Evolutionary conservation across 2,888 invertebrate genomes (phyloP), one percentile per base, ranked within the genome.

Genomic region (Cephus sareptanus): DNA sequence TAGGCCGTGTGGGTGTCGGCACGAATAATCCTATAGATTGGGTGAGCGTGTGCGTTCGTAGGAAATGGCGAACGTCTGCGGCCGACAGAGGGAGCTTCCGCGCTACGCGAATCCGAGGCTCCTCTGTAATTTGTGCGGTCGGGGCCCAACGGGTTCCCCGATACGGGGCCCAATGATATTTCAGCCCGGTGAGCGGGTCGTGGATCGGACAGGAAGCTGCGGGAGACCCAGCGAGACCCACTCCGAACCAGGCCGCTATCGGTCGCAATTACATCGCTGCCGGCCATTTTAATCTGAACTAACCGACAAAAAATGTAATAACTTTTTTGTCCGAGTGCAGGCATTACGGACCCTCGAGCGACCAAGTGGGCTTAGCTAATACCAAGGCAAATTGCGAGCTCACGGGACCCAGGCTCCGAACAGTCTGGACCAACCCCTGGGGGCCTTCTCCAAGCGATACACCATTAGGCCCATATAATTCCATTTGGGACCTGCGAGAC

Each of bases 111-210:
- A 73, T 77, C 77, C 77, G 56, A 80, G 82, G 81, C 85, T 85
- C 85, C 86, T 85, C 89, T 89, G 87, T 89, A 90, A 90, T 90
- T 90, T 90, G 86, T 85, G 88, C 88, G 88, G 86, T 88, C 86
- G 85, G 9, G 86, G 88, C 89, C 87, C 83, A 56, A 86, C 80
- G 81, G 89, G 87, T 84, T 87, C 83, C 80, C 77, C 79, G 77
- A 56, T 56, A 56, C 23, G 56, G 56, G 23, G 56, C 56, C 56
- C 56, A 85, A 85, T 85, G 84, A 85, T 87, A 85, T 85, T 71
- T 71, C 85, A 83, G 78, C 79, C 77, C 76, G 75, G 74, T 69
- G 68, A 23, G 23, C 56, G 56, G 23, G 23, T 56, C 56, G 56
- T 9, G 56, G 56, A 56, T 56, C 23, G 23, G 56, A 56, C 56